A percentile compares a stretch with the other conserved stretches of the same genome.
These are phyloP conservation scores for Oceanites oceanicus DNA, from an alignment of 2,113 vertebrate species.

Conservation along the genomic window DNA sequence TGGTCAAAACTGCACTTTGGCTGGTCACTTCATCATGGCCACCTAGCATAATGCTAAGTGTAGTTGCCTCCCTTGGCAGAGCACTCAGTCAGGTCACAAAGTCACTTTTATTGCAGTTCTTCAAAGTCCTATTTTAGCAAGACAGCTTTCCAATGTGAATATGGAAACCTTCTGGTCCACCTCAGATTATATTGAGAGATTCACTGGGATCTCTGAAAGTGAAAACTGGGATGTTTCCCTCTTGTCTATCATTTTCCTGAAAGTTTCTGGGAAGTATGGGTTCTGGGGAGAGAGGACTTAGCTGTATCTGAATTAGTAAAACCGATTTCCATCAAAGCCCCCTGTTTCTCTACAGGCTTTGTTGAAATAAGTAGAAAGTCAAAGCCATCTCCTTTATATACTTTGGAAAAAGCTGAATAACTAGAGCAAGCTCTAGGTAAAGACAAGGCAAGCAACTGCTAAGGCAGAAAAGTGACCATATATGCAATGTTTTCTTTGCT, in stretches of 20 bases:
- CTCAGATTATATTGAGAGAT: background rate
- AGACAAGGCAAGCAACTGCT: background rate
- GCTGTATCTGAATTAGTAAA: background rate
- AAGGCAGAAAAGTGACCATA: background rate
- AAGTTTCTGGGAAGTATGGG: background rate
- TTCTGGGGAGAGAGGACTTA: background rate
- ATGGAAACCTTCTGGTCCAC: background rate
- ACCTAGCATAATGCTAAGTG: background rate
- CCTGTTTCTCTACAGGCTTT: background rate
- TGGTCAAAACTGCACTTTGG: background rate
- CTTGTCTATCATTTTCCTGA: background rate
- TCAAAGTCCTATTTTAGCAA: background rate
- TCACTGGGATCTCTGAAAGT: background rate
- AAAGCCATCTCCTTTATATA: background rate
- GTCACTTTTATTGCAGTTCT: background rate
- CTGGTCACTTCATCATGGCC: background rate
- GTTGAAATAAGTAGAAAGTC: background rate
- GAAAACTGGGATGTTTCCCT: background rate
- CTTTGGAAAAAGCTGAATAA: background rate
- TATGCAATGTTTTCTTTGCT: background rate
- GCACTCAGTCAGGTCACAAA: background rate
- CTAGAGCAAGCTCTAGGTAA: background rate
- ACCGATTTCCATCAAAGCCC: background rate
- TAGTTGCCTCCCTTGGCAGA: background rate
- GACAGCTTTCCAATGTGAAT: background rate